Evolutionary conservation across 2,888 invertebrate genomes (phyloP), one percentile per base, ranked within the genome.

Genomic region (Silvanus unidentatus): DNA sequence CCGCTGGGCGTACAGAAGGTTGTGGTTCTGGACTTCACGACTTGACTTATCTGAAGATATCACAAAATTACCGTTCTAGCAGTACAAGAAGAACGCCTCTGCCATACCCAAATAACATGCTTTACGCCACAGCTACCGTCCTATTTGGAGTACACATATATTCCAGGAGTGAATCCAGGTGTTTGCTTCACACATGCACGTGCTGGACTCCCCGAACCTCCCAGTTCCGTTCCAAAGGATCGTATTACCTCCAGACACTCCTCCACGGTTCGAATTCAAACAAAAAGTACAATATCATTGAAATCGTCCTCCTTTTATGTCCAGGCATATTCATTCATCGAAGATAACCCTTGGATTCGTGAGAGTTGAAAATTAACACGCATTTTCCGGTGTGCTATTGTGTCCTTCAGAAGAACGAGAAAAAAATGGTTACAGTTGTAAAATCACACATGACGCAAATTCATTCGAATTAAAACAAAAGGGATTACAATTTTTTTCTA

Each of bases 151-250:
- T 37, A n/a, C n/a, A 37, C 32, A 8, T 32, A 32, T 32, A n/a
- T 32, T 32, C 32, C 11, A 32, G 32, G 32, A 32, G 13, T n/a
- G 10, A 34, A 49, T 45, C 66, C 71, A 71, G 70, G 71, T 71
- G 71, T 66, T 64, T 62, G 58, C 57, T 64, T 68, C 66, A 66
- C 70, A 69, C 70, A 32, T 32, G 10, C 32, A 70, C 71, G 71
- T 70, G 70, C 71, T 69, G 49, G 47, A 45, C 55, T 53, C 52
- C 40, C 55, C 49, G 64, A 62, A 62, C 68, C 70, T 64, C 70
- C 70, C 70, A 70, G 70, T 71, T 71, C 71, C 71, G 70, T 59
- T 70, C 64, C 60, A 43, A 48, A 60, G 62, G 67, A 70, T 71
- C 69, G 60, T 59, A 61, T 71, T 71, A 64, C 71, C 50, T 5